Evolutionary conservation across 2,113 vertebrate genomes (phyloP).

Genomic region (Pandion haliaetus): DNA sequence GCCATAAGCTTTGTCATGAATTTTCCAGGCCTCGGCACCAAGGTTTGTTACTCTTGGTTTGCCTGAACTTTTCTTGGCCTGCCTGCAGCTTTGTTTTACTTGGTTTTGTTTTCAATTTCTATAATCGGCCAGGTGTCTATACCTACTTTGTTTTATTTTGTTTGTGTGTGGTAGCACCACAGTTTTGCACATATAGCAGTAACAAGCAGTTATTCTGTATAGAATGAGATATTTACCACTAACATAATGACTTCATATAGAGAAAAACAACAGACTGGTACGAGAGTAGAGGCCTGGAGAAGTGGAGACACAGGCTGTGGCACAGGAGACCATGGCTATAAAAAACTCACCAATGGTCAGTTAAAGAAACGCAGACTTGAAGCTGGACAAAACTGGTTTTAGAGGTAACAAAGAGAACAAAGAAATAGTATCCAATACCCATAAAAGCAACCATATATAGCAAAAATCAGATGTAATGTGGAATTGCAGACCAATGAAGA

Average conservation of each 20-base stretch:
- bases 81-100: neutral
- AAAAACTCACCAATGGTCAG: neutral
- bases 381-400: neutral
- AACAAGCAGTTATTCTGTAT: neutral
- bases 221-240: neutral
- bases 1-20: neutral
- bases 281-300: neutral
- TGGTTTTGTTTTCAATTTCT: neutral
- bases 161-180: neutral
- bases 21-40: fast-evolving
- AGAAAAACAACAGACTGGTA: neutral
- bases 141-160: neutral
- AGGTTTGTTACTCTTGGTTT: neutral
- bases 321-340: neutral
- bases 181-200: neutral
- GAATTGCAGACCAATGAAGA: neutral
- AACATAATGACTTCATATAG: fast-evolving
- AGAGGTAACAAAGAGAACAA: neutral
- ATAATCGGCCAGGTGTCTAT: neutral
- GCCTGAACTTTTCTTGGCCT: neutral
- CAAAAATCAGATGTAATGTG: neutral
- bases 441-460: neutral
- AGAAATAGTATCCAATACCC: neutral
- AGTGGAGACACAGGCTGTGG: neutral
- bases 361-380: neutral